Evolutionary conservation across 2,113 vertebrate species (phyloP), one percentile per base, ranked within the genome.

Genomic region (Limanda limanda): DNA sequence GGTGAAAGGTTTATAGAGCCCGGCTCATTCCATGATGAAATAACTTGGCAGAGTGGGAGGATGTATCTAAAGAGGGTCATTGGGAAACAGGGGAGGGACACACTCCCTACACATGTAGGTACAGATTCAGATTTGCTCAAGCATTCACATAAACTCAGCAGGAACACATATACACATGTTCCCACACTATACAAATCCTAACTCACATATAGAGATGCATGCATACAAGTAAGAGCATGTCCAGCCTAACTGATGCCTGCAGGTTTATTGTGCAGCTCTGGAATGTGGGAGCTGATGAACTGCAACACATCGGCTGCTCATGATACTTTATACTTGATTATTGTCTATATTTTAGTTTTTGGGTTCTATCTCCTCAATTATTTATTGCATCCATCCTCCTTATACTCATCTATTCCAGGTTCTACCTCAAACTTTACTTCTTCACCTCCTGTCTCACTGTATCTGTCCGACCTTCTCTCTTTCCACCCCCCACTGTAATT

Each of bases 1-100:
- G 57, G 21, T 81, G 80, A 75, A 23, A 74, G 68, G 27, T 83
- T 83, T 85, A 85, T 81, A 54, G 58, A 67, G 59, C 31, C n/a
- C 1, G 3, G 64, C 56, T 64, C 69, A 48, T 78, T 83, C 61
- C 48, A 51, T 42, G 54, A 72, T 74, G 60, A 65, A 77, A 77
- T 35, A 15, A 65, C 42, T 27, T 35, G 60, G 37, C 71, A 74
- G 83, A 86, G 62, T 79, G 13, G 23, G 42, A 78, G 70, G 63
- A 82, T 52, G 57, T 40, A 71, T 51, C 37, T 11, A 47, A 65
- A 52, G 5, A 35, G 54, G 42, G 55, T 61, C 54, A 68, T 17
- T 0, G 7, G 56, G 25, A 72, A 62, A 58, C 25, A 31, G 64
- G 17, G 31, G 31, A 58, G 35, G 27, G 27, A 48, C 7, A 0